Evolutionary conservation across 2,888 invertebrate genomes (phyloP).

Genomic region (Cremastinae sp.): DNA sequence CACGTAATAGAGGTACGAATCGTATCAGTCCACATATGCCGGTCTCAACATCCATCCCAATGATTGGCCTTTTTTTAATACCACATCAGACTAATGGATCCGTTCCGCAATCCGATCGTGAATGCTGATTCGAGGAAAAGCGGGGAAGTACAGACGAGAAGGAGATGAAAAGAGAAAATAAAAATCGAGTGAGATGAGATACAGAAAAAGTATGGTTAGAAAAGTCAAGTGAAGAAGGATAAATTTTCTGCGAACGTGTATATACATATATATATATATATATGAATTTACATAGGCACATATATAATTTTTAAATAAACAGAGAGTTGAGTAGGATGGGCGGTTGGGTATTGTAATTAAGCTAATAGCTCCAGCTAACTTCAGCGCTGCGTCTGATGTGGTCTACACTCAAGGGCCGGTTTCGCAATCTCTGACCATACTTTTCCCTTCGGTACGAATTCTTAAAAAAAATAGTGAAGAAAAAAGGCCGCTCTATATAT

Average conservation of each 20-base stretch:
- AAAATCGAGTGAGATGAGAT: constrained; percentile 9
- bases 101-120: constrained; percentile 75
- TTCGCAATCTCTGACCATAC: constrained; percentile 41
- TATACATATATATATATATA: constrained; percentile 11
- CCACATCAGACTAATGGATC: constrained; percentile 78
- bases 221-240: constrained; percentile 6
- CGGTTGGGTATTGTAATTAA: constrained; percentile 79
- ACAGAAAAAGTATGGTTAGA: constrained; percentile 15
- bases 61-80: constrained; percentile 76
- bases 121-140: constrained; percentile 62
- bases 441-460: constrained; percentile 6
- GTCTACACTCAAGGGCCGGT: constrained; percentile 61
- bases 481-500: constrained; percentile 57
- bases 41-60: constrained; percentile 66
- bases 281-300: background rate
- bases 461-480: constrained; percentile 9
- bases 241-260: background rate
- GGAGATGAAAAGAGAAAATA: constrained; percentile 20
- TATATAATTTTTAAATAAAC: constrained; percentile 74
- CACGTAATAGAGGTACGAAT: constrained; percentile 17
- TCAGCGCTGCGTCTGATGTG: constrained; percentile 76
- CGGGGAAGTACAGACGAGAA: constrained; percentile 15
- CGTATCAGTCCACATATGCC: constrained; percentile 45
- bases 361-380: constrained; percentile 78
- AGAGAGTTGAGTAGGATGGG: constrained; percentile 76